Evolutionary conservation across 2,113 vertebrate genomes (phyloP), one percentile per base, ranked within the genome.

Genomic region (Neodon shergylaensis): DNA sequence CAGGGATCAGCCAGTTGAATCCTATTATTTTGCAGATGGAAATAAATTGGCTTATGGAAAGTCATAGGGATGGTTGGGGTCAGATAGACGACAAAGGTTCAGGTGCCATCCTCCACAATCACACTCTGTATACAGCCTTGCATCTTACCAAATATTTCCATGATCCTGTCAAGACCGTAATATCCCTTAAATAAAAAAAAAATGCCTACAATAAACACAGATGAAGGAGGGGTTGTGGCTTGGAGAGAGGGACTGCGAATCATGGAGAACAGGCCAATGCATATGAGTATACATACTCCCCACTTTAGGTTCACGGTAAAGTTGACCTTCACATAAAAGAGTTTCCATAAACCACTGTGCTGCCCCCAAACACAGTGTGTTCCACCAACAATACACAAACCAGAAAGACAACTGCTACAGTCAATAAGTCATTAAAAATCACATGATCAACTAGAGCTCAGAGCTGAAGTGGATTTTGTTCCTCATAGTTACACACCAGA

Each of bases 321-420:
- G 42, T 26, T 31, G 33, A 88, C 31, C 28, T 66, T 3, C 44
- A 73, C 26, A 5, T 39, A 17, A 39, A 17, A 44, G n/a, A 36
- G n/a, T 52, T 49, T 11, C 7, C 52, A 6, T 12, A 44, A 8
- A 21, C 7, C 39, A 12, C 28, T 22, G 6, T 26, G 13, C 10
- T 58, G 19, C 6, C 5, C 5, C 6, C 58, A 58, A 54, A 54
- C 58, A 58, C 6, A 21, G 3, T 2, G 0, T 79, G 5, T 31
- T 1, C 26, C 54, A 68, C 21, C 81, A 73, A 26, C 5, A 79
- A 7, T 4, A 72, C 31, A 22, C 54, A 49, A 42, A 31, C 31
- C n/a, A 61, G 28, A 76, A 2, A 16, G 36, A 14, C 44, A 17
- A 2, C 10, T 36, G 28, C 66, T 73, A 77, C 7, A 31, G 19